Base-by-base conservation (phyloP, 2,113 vertebrate species). In the Phalacrocorax brasilianus region DNA sequence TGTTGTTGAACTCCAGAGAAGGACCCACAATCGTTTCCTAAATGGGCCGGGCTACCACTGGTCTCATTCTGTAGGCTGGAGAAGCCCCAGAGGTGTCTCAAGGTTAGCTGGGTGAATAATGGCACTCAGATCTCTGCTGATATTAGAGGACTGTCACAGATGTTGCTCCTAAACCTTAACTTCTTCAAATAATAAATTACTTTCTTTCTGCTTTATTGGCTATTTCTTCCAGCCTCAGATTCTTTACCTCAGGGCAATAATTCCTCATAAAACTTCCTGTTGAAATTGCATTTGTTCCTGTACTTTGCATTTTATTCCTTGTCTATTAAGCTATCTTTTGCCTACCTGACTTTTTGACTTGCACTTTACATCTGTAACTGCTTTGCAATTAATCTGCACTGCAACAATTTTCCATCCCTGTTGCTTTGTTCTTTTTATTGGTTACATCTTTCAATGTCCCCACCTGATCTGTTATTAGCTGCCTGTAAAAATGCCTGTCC, bases 171-270 rank as follows among this genome's bases (percentile, higher is more conserved):
- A 94, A 84, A 91, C 58, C 73, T 91, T 80, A 87, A 88, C 53
- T 72, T 96, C 85, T 94, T 95, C 83, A 91, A 86, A 95, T 91
- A 96, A 97, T 90, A 96, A 96, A 88, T 74, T 90, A 61, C 77
- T 90, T 93, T 30, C 73, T 88, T 88, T 58, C 55, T 63, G 59
- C 61, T 82, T 92, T 95, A 83, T 90, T 83, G 84, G 72, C 35
- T 81, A 44, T 76, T 91, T 91, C 91, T 91, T 89, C 47, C 65
- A 92, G 45, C 35, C 80, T 97, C 66, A 52, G 53, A 96, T 89
- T 88, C 80, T 93, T 92, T 91, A 72, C 65, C 78, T 94, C 66
- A 47, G 40, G 85, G 94, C 71, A 88, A 42, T 95, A 94, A 95
- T 88, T 97, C 72, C 88, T 95, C 82, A 71, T 96, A 96, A 95